A percentile compares a stretch with the other conserved stretches of the same genome.
Conservation (phyloP, 2,888 invertebrate species). For the Helleia helle region DNA sequence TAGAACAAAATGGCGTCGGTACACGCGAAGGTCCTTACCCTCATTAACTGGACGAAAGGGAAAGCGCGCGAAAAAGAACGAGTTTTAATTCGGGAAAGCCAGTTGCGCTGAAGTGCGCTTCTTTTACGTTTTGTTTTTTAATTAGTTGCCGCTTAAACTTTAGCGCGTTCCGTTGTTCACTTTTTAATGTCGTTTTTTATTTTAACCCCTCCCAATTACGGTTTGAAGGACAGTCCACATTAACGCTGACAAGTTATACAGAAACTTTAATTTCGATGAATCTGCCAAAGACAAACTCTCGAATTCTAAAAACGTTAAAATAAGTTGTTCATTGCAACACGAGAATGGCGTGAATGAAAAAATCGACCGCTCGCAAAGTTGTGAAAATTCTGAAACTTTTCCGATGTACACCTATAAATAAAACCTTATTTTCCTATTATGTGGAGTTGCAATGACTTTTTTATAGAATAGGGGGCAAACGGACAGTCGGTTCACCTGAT, state of each 20-base stretch:
- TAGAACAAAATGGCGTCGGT: constrained; percentile 31
- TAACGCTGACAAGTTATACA: constrained; percentile 23
- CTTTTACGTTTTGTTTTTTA: constrained; percentile 58
- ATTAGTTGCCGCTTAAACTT: constrained; percentile 63
- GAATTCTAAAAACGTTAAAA: no score
- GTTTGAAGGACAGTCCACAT: constrained; percentile 28
- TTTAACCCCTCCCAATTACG: constrained; percentile 28
- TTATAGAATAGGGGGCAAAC: no score
- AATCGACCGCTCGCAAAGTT: constrained; percentile 20
- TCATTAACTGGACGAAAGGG: constrained; percentile 60
- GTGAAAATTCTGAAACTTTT: constrained; percentile 23
- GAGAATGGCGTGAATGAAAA: constrained; percentile 9
- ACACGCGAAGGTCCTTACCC: constrained; percentile 50
- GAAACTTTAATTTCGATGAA: constrained; percentile 21
- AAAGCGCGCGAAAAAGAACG: constrained; percentile 53
- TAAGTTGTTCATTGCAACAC: constrained; percentile 4
- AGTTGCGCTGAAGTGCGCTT: constrained; percentile 42
- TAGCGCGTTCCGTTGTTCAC: constrained; percentile 43
- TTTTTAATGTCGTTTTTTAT: constrained; percentile 34
- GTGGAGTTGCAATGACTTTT: no score
- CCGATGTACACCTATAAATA: constrained; percentile 20
- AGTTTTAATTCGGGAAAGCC: constrained; percentile 55
- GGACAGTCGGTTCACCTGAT: no score
- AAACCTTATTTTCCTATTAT: no score
- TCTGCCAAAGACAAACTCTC: no score